Percentiles rank a stretch among this genome's conserved stretches.
Conservation (phyloP, 2,797 vertebrate genomes). For the Coracias cyanogaster region DNA sequence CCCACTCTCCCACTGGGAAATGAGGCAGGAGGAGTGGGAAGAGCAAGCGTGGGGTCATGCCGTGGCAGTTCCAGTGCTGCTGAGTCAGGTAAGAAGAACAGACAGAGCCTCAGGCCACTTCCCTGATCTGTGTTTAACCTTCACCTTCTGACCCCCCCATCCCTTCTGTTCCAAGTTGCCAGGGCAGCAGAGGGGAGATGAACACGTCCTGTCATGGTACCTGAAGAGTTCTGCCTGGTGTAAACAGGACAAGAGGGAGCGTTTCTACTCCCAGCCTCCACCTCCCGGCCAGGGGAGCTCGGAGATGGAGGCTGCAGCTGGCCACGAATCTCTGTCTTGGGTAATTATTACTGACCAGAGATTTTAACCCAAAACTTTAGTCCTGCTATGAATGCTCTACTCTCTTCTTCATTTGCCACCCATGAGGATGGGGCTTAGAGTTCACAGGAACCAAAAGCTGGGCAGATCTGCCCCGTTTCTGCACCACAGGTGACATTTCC, state of each 20-base stretch:
- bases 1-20: not conserved
- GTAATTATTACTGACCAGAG: not conserved
- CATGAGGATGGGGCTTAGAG: not conserved
- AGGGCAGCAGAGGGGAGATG: rapidly evolving
- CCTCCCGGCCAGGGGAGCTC: not conserved
- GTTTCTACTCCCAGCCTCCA: not conserved
- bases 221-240: not conserved
- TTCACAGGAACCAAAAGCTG: not conserved
- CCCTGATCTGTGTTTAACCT: not conserved
- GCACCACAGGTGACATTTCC: not conserved
- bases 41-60: rapidly evolving
- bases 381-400: not conserved
- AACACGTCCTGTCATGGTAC: rapidly evolving
- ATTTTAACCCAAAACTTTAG: not conserved
- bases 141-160: not conserved
- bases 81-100: not conserved
- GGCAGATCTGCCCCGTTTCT: not conserved
- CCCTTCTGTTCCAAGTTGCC: not conserved
- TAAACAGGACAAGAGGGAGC: not conserved
- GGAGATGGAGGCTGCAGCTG: not conserved
- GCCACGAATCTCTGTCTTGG: not conserved
- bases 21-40: not conserved
- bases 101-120: not conserved
- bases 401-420: not conserved
- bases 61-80: not conserved